Evolutionary conservation across 2,797 vertebrate species (phyloP), one percentile per base, ranked within the genome.

Genomic region (Gallinago solitaria): DNA sequence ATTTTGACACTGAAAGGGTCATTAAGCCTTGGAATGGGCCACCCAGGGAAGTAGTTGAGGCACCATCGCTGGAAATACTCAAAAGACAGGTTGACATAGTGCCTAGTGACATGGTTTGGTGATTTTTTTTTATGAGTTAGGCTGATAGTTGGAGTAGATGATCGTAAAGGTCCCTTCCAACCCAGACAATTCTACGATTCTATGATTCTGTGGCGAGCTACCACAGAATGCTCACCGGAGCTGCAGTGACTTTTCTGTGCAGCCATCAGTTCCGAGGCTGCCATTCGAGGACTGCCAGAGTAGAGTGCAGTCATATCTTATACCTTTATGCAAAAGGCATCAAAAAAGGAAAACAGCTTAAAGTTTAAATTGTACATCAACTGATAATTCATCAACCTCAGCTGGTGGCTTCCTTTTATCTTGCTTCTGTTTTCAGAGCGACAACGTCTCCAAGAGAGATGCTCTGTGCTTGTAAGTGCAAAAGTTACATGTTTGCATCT

Each of bases 391-490:
- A 39, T n/a, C 60, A 35, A 0, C 24, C 24, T 68, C 54, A 24
- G 9, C 9, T 48, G 23, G 33, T 8, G 61, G 27, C 64, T 84
- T 15, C 23, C 25, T 48, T 35, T 33, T 11, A 11, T 50, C 65
- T 83, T 15, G 7, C 27, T 37, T 41, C 79, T n/a, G 2, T 12
- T 3, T 1, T 11, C 21, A 6, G 20, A 70, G 21, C 3, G 1
- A 25, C 61, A 47, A 3, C 0, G 0, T 30, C 37, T 33, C 37
- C 9, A 2, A 39, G 60, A 43, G 24, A 64, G 63, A 21, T 23
- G 37, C 37, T 74, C 64, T 14, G 32, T 7, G n/a, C 18, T 32
- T 12, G 2, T 2, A 6, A 3, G n/a, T 23, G 56, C 77, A 18
- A 4, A 41, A 35, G 9, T 32, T 39, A 20, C 18, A 9, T 7